phyloP scores from a whole-genome alignment of 2,113 vertebrate species.

The Cynoglossus semilaevis region DNA sequence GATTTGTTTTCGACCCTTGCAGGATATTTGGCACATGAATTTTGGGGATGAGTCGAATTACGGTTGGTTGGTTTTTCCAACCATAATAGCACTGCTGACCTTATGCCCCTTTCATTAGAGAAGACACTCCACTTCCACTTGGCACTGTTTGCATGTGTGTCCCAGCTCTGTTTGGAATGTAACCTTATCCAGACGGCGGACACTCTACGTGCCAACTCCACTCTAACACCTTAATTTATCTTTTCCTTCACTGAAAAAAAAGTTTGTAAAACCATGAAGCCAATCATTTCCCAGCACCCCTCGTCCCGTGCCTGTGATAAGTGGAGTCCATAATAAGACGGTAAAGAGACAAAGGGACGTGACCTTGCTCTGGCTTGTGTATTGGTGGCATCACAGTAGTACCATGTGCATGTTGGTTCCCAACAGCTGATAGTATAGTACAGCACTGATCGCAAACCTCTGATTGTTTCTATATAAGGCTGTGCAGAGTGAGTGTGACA shows the following conservation, averaged over 20 bases:
- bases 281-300: conserved; percentile 18
- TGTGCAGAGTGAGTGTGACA: conserved; percentile 40
- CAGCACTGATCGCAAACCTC: conserved; percentile 46
- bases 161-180: conserved; percentile 59
- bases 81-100: conserved; percentile 26
- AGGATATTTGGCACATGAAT: conserved; percentile 19
- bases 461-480: conserved; percentile 71
- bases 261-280: conserved; percentile 7
- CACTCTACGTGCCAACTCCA: conserved; percentile 13
- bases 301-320: not conserved
- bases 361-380: conserved; percentile 36
- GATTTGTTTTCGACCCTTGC: conserved; percentile 8
- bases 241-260: conserved; percentile 13
- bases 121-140: conserved; percentile 38
- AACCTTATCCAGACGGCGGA: conserved; percentile 44
- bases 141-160: conserved; percentile 49
- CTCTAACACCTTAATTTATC: conserved; percentile 7
- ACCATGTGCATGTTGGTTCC: conserved; percentile 27
- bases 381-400: conserved; percentile 39
- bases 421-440: conserved; percentile 43
- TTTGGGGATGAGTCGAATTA: conserved; percentile 38
- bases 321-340: conserved; percentile 4
- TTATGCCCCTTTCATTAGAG: conserved; percentile 47
- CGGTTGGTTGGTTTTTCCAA: conserved; percentile 33
- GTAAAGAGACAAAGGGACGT: conserved; percentile 19